A percentile compares a stretch with the other conserved stretches of the same genome.
phyloP scores from a whole-genome alignment of 2,888 invertebrate genomes.

The Linyphia triangularis region DNA sequence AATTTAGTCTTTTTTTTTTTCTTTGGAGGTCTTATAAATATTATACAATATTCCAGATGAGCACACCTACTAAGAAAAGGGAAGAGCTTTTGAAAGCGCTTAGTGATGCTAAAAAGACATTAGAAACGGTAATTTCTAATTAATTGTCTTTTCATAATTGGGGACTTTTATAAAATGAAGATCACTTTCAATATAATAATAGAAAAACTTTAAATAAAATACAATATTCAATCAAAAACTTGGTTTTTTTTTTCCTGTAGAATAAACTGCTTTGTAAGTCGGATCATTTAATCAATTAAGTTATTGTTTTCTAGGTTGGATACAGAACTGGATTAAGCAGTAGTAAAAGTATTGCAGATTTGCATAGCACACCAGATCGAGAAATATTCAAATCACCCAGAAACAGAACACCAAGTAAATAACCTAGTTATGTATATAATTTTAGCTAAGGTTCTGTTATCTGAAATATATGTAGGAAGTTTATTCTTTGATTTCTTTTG shows the following conservation, averaged over 20 bases:
- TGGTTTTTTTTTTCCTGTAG: neutral
- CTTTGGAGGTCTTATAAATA: neutral
- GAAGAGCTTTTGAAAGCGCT: conserved; percentile 90
- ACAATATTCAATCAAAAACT: neutral
- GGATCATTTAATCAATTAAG: too few species aligned
- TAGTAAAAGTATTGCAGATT: conserved; percentile 92
- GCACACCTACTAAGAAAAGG: conserved; percentile 78
- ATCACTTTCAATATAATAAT: too few species aligned
- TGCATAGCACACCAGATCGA: conserved; percentile 86
- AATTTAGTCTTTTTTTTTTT: too few species aligned
- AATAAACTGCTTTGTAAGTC: too few species aligned
- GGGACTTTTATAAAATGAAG: neutral
- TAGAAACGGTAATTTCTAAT: conserved; percentile 88
- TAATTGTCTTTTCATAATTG: neutral
- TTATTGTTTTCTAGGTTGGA: conserved; percentile 83
- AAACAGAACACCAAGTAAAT: conserved; percentile 17
- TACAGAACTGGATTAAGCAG: conserved; percentile 89
- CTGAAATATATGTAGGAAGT: neutral
- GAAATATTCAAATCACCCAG: conserved; percentile 79
- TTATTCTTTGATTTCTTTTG: neutral
- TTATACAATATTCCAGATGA: conserved; percentile 31
- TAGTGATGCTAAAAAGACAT: conserved; percentile 90
- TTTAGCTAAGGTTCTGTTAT: neutral
- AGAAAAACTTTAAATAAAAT: neutral
- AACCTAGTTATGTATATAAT: conserved; percentile 2